A percentile compares a stretch with the other conserved stretches of the same genome.
These are phyloP conservation scores for Napeogenes inachia DNA, from an alignment of 2,888 invertebrate species.

Conservation along the genomic window DNA sequence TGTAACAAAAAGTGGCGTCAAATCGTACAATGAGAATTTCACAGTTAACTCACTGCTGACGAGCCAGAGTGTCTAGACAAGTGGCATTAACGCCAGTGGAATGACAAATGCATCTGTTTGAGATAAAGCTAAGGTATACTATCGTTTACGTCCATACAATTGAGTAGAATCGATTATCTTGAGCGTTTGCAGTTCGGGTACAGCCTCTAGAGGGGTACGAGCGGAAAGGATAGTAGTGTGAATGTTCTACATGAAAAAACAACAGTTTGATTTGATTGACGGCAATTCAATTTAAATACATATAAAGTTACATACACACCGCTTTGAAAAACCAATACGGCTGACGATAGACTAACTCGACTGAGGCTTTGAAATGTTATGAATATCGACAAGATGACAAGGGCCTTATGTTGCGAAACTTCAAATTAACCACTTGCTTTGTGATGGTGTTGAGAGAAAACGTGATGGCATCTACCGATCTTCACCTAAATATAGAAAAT, in stretches of 20 bases:
- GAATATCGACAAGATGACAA: conserved; percentile 64
- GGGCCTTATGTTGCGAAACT: conserved; percentile 43
- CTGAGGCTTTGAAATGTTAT: conserved; percentile 47
- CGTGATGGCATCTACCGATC: conserved; percentile 16
- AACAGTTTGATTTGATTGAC: background rate
- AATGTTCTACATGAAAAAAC: background rate
- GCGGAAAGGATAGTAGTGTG: background rate
- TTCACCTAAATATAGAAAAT: background rate
- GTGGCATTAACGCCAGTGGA: too few species aligned
- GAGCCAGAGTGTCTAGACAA: too few species aligned
- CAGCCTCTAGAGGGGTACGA: background rate
- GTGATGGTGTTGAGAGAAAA: conserved; percentile 28
- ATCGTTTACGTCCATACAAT: too few species aligned
- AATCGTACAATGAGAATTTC: too few species aligned
- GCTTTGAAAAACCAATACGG: conserved; percentile 66
- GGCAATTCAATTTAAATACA: background rate
- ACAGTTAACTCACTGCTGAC: too few species aligned
- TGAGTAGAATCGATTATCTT: too few species aligned
- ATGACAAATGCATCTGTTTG: too few species aligned
- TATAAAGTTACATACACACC: conserved; percentile 34
- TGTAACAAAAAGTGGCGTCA: too few species aligned
- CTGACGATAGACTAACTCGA: conserved; percentile 48
- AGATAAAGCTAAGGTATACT: too few species aligned
- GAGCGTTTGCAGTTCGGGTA: too few species aligned
- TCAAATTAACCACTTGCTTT: conserved; percentile 32